A percentile compares a stretch with the other conserved stretches of the same genome.
These are phyloP conservation scores for Linnaemya vulpina DNA, from an alignment of 2,888 invertebrate species.

Conservation along the genomic window DNA sequence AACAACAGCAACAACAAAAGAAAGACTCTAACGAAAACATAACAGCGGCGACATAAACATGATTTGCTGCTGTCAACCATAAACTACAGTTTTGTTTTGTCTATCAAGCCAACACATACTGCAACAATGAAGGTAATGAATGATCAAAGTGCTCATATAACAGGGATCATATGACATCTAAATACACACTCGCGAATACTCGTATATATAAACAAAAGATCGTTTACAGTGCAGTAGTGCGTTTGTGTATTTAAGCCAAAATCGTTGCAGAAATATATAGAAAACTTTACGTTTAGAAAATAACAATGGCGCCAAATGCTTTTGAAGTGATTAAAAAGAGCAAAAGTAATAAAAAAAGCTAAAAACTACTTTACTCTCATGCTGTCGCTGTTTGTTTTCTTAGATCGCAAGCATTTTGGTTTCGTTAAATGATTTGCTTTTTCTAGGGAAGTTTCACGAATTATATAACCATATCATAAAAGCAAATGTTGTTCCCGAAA, in stretches of 20 bases:
- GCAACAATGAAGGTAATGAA: conserved; percentile 60
- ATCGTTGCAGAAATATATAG: conserved; percentile 8
- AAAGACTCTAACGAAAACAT: conserved; percentile 43
- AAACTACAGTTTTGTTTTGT: conserved; percentile 73
- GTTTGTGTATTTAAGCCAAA: conserved; percentile 43
- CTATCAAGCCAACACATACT: conserved; percentile 59
- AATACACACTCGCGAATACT: background rate
- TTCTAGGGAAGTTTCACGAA: too few species aligned
- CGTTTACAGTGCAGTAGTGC: conserved; percentile 37
- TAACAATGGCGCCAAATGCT: conserved; percentile 70
- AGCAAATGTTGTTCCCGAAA: too few species aligned
- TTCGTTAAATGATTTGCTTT: conserved; percentile 11
- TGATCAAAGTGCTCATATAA: conserved; percentile 65
- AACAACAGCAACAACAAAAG: conserved; percentile 15
- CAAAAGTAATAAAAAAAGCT: conserved; percentile 20
- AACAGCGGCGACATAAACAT: conserved; percentile 74
- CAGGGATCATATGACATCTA: conserved; percentile 66
- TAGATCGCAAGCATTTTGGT: background rate
- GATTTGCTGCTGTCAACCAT: conserved; percentile 77
- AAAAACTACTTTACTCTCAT: conserved; percentile 49
- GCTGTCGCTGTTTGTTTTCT: background rate
- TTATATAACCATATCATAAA: too few species aligned
- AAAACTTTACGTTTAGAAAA: conserved; percentile 42
- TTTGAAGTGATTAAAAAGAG: conserved; percentile 67
- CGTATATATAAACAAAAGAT: background rate